Evolutionary conservation across 2,888 invertebrate genomes (phyloP).

Genomic region (Philopedon plagiatum): DNA sequence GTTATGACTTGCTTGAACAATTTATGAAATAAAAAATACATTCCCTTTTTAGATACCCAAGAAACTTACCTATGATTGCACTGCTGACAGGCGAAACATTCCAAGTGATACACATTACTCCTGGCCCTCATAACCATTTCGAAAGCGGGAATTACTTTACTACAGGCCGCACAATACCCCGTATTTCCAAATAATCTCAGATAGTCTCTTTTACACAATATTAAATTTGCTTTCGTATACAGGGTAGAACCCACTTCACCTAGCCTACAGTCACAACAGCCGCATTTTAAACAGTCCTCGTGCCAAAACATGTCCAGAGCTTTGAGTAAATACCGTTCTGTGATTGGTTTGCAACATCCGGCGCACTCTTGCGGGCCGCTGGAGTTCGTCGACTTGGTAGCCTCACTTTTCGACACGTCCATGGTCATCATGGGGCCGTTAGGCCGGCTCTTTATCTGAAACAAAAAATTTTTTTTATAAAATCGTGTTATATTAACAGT

Average conservation of each 20-base stretch:
- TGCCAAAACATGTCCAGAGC: conserved; percentile 97
- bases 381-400: conserved; percentile 66
- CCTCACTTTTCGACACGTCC: conserved; percentile 87
- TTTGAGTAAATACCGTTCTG: conserved; percentile 91
- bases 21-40: too few species aligned
- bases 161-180: conserved; percentile 97
- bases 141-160: conserved; percentile 97
- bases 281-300: conserved; percentile 97
- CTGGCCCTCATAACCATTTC: conserved; percentile 99
- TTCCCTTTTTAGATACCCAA: background rate
- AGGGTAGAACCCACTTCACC: conserved; percentile 97
- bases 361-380: conserved; percentile 85
- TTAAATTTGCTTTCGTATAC: conserved; percentile 95
- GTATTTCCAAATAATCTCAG: conserved; percentile 96
- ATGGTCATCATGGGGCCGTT: conserved; percentile 82
- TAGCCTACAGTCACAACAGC: conserved; percentile 96
- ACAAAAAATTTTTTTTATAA: conserved; percentile 52
- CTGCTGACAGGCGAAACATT: conserved; percentile 98
- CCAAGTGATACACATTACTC: conserved; percentile 97
- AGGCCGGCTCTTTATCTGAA: conserved; percentile 66
- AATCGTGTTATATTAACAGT: too few species aligned
- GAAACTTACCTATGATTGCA: conserved; percentile 93
- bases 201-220: conserved; percentile 96
- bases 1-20: too few species aligned
- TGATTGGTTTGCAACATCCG: conserved; percentile 94